Evolutionary conservation across 2,888 invertebrate genomes (phyloP).

Genomic region (Dryococelus australis): DNA sequence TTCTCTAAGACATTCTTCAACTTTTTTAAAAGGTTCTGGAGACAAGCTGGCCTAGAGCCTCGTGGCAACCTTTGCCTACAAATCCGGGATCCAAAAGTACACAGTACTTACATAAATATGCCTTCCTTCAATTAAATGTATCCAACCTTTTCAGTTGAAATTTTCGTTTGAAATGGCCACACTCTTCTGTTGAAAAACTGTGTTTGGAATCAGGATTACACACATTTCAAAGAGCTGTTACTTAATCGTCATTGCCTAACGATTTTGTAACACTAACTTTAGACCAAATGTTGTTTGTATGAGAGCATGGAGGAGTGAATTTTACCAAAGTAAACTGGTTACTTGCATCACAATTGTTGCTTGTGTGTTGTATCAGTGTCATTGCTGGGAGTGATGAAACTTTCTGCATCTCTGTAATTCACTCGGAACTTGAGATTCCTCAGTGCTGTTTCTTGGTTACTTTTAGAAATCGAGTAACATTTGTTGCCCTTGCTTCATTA

Average conservation of each 20-base stretch:
- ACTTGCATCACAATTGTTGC: too few species aligned
- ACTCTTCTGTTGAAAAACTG: background rate
- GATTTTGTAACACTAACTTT: too few species aligned
- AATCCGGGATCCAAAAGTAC: background rate
- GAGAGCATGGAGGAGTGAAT: too few species aligned
- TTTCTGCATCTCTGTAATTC: too few species aligned
- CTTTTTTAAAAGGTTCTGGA: background rate
- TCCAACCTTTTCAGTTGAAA: background rate
- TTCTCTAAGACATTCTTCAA: background rate
- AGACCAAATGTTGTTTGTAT: too few species aligned
- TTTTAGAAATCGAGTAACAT: too few species aligned
- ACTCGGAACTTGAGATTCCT: too few species aligned
- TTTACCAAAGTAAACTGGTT: too few species aligned
- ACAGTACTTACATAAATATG: background rate
- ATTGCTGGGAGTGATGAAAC: too few species aligned
- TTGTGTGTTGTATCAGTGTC: too few species aligned
- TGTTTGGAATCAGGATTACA: constrained; percentile 20
- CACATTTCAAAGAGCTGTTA: background rate
- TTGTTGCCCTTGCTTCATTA: too few species aligned
- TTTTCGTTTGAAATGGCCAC: constrained; percentile 1
- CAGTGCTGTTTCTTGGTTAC: too few species aligned
- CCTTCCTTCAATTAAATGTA: constrained; percentile 4
- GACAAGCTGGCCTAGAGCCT: background rate
- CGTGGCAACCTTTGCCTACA: constrained; percentile 17
- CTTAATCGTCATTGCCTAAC: background rate